Base-by-base conservation (phyloP, 2,888 invertebrate genomes). In the Synanthedon andrenaeformis region DNA sequence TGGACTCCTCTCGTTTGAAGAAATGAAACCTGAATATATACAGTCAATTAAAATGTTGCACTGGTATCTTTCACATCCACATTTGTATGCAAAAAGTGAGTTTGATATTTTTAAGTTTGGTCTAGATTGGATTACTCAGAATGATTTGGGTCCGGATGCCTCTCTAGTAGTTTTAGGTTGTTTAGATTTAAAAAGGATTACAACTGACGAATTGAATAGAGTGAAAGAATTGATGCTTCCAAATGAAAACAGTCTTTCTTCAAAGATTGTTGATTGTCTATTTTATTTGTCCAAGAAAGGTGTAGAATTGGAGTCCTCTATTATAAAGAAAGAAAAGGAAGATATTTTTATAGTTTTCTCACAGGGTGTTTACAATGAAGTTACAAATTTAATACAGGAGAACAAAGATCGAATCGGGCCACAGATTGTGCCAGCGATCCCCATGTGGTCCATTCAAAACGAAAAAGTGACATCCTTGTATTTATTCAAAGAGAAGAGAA, bases 51-150 rank as follows among this genome's bases (percentile, higher is more conserved):
- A 72, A 4, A 77, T 67, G 58, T 62, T 87, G 0, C 75, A 71
- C 45, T 87, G 86, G 85, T 86, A 85, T 55, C 66, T 87, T 11
- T 84, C 85, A 17, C 82, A 86, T 56, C 76, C 82, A 51, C 74
- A 77, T 59, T 67, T 86, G 56, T 67, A 80, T 56, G 57, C 67
- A 1, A 60, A 66, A 2, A 71, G 58, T 59, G 87, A 87, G 63
- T 57, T 77, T 51, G 65, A 74, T 52, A 79, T 82, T 0, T 86
- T 83, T 53, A 70, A 73, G 59, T 85, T 86, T 71, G 86, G 86
- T 12, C 57, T 72, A n/a, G 52, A 76, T 28, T 87, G 86, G 86
- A 63, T 81, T 12, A 53, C 61, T 17, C 60, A 60, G 4, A 62
- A 66, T 70, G 76, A 55, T 68, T 69, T 17, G 76, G 76, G 76